phyloP scores from a whole-genome alignment of 2,113 vertebrate species.

The Hippocampus guttulatus region DNA sequence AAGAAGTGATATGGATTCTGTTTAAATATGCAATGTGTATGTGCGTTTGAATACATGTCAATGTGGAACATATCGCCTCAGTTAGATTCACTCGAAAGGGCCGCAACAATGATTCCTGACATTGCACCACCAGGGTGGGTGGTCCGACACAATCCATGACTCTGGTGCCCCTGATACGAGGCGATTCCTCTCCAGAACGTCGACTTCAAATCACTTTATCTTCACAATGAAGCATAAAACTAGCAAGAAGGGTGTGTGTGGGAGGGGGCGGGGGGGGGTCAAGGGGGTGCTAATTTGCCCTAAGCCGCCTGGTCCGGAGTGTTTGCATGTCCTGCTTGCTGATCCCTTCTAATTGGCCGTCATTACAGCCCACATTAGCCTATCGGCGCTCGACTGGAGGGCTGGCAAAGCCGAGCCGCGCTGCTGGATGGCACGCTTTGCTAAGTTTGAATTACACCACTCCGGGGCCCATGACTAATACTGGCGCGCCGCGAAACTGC shows the following conservation, averaged over 20 bases:
- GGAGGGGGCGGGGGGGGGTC: no score
- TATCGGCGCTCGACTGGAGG: slow-evolving; percentile 63
- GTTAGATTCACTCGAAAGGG: background rate
- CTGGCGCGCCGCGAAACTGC: slow-evolving; percentile 66
- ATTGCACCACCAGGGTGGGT: background rate
- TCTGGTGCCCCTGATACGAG: background rate
- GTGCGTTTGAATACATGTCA: no score
- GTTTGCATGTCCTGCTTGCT: slow-evolving; percentile 67
- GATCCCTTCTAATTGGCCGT: slow-evolving; percentile 72
- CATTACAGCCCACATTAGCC: slow-evolving; percentile 74
- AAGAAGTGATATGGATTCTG: no score
- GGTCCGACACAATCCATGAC: background rate
- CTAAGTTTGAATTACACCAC: slow-evolving; percentile 74
- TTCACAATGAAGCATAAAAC: slow-evolving; percentile 6
- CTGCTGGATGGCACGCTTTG: slow-evolving; percentile 67
- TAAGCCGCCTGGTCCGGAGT: background rate
- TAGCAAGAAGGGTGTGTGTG: background rate
- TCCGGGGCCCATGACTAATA: slow-evolving; percentile 68
- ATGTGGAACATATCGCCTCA: no score
- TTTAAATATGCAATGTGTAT: no score
- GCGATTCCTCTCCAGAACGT: background rate
- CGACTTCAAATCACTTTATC: background rate
- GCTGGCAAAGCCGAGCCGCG: slow-evolving; percentile 66
- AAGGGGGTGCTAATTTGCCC: background rate
- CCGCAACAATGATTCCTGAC: background rate